Conservation (phyloP, 2,888 invertebrate genomes). For the Meteorus cinctellus region DNA sequence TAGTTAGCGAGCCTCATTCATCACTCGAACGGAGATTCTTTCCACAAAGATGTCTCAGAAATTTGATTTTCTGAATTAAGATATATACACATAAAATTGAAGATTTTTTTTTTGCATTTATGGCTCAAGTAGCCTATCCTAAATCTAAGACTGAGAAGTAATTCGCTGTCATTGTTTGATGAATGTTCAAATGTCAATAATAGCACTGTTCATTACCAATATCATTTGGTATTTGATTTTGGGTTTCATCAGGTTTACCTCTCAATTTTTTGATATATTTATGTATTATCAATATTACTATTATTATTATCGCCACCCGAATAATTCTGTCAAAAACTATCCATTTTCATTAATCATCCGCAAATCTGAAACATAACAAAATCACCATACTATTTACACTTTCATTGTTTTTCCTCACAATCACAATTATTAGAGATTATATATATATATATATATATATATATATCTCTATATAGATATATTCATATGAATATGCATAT, state of each 20-base stretch:
- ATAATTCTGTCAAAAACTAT: constrained; percentile 9
- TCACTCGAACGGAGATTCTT: constrained; percentile 6
- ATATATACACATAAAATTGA: background rate
- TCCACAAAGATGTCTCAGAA: background rate
- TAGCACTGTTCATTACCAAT: constrained; percentile 45
- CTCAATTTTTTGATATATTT: background rate
- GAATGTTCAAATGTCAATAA: constrained; percentile 47
- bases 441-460: background rate
- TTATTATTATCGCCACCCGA: background rate
- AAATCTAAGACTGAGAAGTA: constrained; percentile 66
- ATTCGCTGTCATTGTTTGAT: constrained; percentile 63
- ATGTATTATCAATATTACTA: background rate
- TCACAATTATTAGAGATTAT: background rate
- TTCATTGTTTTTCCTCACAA: background rate
- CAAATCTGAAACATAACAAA: background rate
- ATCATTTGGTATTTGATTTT: constrained; percentile 29
- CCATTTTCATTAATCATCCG: background rate
- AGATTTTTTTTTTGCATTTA: background rate
- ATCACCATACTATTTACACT: background rate
- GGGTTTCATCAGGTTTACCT: constrained; percentile 10
- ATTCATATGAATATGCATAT: background rate
- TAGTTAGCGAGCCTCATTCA: constrained; percentile 13
- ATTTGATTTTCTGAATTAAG: background rate
- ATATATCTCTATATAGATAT: too few species aligned
- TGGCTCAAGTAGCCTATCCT: constrained; percentile 57